Base-by-base conservation (phyloP, 1,140 invertebrate genomes). In the Tribolium castaneum region DNA sequence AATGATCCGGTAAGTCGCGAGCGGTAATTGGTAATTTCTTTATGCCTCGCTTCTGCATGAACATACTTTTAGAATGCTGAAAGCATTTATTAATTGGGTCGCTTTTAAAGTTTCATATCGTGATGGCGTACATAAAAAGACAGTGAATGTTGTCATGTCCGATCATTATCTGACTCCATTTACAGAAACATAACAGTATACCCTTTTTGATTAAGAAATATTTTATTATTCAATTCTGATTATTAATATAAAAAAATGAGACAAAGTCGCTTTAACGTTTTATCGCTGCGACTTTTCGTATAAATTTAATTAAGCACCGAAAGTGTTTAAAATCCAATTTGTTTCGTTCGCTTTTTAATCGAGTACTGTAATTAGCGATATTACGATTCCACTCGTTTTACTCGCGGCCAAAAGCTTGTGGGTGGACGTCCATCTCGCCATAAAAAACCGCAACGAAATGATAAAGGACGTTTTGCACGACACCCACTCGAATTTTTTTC, bases 241-340 rank as follows among this genome's bases (percentile, higher is more conserved):
- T 66, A 66, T 66, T 34, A 19, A 45, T 10, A 45, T 10, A n/a
- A 45, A 45, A 45, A 45, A 45, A 45, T 10, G n/a, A 45, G 9
- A 45, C 39, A 45, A 45, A 45, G 39, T 45, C 7, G n/a, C 39
- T 10, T 9, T 9, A 45, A 45, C 39, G n/a, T 45, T 45, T 45
- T 45, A 45, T 45, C 39, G 39, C 2, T 45, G 7, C 7, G 9
- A 45, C 9, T 45, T 45, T n/a, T 45, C 12, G 52, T 51, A 39
- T 6, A 39, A 75, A 74, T 75, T 78, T 75, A 78, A 78, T 78
- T 66, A 66, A 30, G 13, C 59, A 66, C 59, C 25, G 59, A 66
- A 66, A 73, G 71, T 73, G 71, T 73, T 73, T 73, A 73, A 73
- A 73, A 54, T 73, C 71, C 71, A 25, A 73, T 73, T 73, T 73